Percentiles rank a stretch among this genome's conserved stretches.
phyloP scores from a whole-genome alignment of 2,113 vertebrate genomes.

The Phaethornis superciliosus region DNA sequence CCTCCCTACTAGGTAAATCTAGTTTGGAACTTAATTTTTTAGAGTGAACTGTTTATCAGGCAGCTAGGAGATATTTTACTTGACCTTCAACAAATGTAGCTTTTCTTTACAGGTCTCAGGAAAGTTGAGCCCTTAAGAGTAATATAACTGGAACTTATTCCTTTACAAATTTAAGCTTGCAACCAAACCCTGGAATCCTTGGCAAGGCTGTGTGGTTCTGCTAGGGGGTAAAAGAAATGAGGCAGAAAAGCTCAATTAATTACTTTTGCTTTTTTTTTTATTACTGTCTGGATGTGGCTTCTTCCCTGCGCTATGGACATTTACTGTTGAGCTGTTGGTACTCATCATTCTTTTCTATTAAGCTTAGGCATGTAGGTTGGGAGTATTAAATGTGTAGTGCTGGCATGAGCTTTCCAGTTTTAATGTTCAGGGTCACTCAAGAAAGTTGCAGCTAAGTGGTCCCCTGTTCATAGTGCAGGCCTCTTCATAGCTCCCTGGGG shows the following conservation, averaged over 20 bases:
- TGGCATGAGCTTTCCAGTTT: not conserved
- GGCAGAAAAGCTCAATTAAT: not conserved
- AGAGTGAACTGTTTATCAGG: not conserved
- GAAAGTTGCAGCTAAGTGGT: not conserved
- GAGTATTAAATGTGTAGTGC: not conserved
- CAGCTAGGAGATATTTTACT: not conserved
- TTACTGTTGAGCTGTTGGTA: not conserved
- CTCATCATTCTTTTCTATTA: fast-evolving
- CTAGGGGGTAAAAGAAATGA: not conserved
- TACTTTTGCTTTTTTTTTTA: not conserved
- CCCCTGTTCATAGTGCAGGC: not conserved
- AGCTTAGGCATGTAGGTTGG: not conserved
- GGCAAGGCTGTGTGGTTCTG: not conserved
- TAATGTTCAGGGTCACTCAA: not conserved
- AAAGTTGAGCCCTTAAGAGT: not conserved
- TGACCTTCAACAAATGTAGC: not conserved
- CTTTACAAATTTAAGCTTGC: not conserved
- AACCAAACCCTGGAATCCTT: not conserved
- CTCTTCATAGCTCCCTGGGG: fast-evolving
- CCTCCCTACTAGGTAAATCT: not conserved
- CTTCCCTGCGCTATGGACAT: not conserved
- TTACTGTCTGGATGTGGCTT: not conserved
- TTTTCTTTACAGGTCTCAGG: not conserved
- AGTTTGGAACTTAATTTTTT: not conserved
- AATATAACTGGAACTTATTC: not conserved